Base-by-base conservation (phyloP, 2,888 invertebrate species). In the Lamproptera curius region DNA sequence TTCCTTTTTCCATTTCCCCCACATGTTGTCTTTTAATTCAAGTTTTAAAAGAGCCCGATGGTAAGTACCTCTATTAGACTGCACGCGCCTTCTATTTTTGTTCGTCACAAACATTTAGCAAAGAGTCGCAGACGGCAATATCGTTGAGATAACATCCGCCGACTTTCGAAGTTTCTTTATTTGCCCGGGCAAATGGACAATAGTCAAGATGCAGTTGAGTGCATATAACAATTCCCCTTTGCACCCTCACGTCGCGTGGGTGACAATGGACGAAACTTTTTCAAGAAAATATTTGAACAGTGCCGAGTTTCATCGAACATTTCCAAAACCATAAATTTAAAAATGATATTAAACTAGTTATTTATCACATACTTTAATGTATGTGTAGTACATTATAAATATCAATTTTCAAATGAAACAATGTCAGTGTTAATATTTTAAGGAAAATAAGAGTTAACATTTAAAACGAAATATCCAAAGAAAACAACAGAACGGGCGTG, bases 101-200 rank as follows among this genome's bases (percentile, higher is more conserved):
- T 51, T 48, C 57, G 55, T 57, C 54, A 51, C 56, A 51, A 56
- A 52, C 60, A 55, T 59, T 61, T 59, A 61, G 55, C 55, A 50
- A 37, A 26, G 47, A 51, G 53, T 53, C 51, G 49, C 56, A 51
- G 54, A 57, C 57, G 52, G 57, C 54, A 53, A 56, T 52, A 54
- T 52, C 55, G 50, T 51, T 51, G 57, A 53, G 60, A 59, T 57
- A 58, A 55, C 59, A 44, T 43, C 51, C 38, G 53, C 42, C 38
- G 51, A 56, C 39, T 54, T 55, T 50, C 53, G 50, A 58, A 58
- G 51, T 56, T 54, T 55, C 57, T 56, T 57, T 58, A 60, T 58
- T 60, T 58, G 52, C 52, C 20, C 23, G 33, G 47, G 51, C 42
- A 54, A 60, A 53, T 54, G 58, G 56, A 58, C 58, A 56, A 50